phyloP scores from a whole-genome alignment of 2,113 vertebrate species.

The Melanerpes formicivorus region DNA sequence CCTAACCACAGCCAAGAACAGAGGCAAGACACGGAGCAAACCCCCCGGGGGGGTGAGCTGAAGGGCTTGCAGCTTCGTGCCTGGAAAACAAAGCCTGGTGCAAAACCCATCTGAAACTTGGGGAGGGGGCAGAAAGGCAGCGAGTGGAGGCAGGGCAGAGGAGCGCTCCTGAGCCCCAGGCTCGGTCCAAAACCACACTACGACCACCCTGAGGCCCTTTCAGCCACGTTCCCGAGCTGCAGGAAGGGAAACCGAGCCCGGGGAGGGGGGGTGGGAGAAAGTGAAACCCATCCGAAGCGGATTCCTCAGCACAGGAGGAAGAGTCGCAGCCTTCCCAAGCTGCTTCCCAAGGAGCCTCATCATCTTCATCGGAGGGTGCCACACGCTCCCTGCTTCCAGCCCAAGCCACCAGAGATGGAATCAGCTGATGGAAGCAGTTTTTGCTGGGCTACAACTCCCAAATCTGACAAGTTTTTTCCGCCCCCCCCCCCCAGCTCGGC shows the following conservation, averaged over 20 bases:
- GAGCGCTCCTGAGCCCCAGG: accelerated
- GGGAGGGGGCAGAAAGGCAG: background rate
- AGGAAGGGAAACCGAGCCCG: background rate
- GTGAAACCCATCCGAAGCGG: accelerated
- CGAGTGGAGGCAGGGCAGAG: background rate
- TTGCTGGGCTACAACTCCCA: background rate
- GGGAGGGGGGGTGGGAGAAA: background rate
- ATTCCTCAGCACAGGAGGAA: accelerated
- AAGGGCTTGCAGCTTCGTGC: background rate
- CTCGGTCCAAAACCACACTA: accelerated
- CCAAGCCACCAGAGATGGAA: accelerated
- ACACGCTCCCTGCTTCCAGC: accelerated
- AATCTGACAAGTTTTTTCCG: background rate
- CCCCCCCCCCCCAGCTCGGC: background rate
- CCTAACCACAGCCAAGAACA: background rate
- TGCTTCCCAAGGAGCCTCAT: background rate
- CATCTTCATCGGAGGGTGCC: accelerated
- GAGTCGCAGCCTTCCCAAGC: background rate
- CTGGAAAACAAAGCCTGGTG: background rate
- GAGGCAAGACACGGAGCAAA: background rate
- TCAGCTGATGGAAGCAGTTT: background rate
- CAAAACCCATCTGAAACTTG: background rate
- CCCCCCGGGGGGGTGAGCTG: background rate
- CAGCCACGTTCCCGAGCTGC: accelerated
- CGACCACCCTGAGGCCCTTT: background rate